Base-by-base conservation (phyloP, 2,888 invertebrate species). In the Tetheella fluctuosa region DNA sequence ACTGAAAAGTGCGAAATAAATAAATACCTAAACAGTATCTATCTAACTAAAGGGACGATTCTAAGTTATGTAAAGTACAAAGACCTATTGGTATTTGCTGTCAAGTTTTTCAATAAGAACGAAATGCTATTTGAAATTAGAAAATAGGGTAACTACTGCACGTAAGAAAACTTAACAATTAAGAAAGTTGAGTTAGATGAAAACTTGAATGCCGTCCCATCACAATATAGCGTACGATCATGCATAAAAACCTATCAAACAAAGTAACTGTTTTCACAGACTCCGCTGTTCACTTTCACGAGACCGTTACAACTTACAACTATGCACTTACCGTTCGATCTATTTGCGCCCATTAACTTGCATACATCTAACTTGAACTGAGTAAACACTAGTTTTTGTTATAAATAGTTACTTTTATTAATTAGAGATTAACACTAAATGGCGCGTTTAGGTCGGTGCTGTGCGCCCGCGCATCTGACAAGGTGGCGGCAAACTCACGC, bases 381-480 rank as follows among this genome's bases (percentile, higher is more conserved):
- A 72, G 69, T 66, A 68, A 63, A 65, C 58, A 52, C 58, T 60
- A 56, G 5, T 17, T 42, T 42, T 42, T 42, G 48, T 20, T 20
- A 10, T 48, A 48, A 10, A 48, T 3, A 20, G 4, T 1, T n/a
- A n/a, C n/a, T n/a, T n/a, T 15, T 48, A 48, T 48, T 17, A 20
- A 48, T 17, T 17, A 20, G 7, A 10, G 48, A 70, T 62, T 64
- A 64, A 69, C 63, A 66, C 63, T 70, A 53, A 65, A 72, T 71
- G 74, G 72, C 77, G 78, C 85, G 88, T 80, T 69, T 73, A 69
- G 73, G 64, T 64, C 66, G 73, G 57, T 63, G 42, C 72, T 64
- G 65, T 68, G 84, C 87, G 86, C 83, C 68, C 77, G 82, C 87
- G 85, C 89, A 83, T 89, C 86, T 84, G 82, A 68, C 76, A 74